Conservation (phyloP, 2,888 invertebrate genomes). For the Heliconius aoede region DNA sequence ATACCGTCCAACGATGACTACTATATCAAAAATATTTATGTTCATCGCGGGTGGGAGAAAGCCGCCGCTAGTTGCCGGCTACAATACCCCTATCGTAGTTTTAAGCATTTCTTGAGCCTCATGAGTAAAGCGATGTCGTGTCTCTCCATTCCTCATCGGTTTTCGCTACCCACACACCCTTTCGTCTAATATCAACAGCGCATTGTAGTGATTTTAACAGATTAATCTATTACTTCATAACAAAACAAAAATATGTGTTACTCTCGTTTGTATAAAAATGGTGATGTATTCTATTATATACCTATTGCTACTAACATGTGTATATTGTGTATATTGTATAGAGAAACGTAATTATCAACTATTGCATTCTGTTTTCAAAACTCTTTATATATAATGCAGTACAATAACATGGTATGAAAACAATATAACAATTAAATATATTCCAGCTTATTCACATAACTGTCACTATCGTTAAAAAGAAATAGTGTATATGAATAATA, state of each 20-base stretch:
- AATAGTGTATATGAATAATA: conserved; percentile 80
- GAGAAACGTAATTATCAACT: conserved; percentile 70
- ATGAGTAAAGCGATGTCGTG: conserved; percentile 69
- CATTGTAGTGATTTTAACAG: conserved; percentile 72
- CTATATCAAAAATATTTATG: conserved; percentile 65
- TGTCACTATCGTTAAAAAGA: conserved; percentile 67
- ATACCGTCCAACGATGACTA: conserved; percentile 78
- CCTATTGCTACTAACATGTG: conserved; percentile 73
- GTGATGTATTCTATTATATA: conserved; percentile 60
- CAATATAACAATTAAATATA: conserved; percentile 77
- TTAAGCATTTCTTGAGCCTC: conserved; percentile 74
- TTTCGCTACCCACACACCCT: conserved; percentile 72
- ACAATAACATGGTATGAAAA: conserved; percentile 67
- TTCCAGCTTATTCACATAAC: conserved; percentile 58
- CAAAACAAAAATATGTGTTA: conserved; percentile 74
- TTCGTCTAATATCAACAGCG: conserved; percentile 62
- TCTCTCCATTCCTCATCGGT: conserved; percentile 60
- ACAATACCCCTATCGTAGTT: conserved; percentile 60
- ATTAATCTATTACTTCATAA: conserved; percentile 78
- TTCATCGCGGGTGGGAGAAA: conserved; percentile 40
- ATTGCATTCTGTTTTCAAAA: conserved; percentile 69
- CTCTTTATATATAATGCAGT: conserved; percentile 62
- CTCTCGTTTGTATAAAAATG: conserved; percentile 69
- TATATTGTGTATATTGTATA: conserved; percentile 75
- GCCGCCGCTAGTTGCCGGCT: conserved; percentile 27